Conservation (phyloP, 2,113 vertebrate species). For the Hipposideros armiger region DNA sequence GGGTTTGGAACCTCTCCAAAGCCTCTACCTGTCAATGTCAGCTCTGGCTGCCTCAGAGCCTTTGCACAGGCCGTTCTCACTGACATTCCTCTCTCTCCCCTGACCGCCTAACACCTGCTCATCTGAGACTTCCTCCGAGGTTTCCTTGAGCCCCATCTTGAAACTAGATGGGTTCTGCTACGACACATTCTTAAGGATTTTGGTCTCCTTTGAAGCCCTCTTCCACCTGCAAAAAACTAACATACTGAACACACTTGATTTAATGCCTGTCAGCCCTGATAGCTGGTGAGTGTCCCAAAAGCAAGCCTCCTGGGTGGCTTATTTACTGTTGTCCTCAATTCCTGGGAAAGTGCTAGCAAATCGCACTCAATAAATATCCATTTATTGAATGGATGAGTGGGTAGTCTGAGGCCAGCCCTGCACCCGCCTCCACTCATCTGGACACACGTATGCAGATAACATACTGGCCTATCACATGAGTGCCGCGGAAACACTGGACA, state of each 20-base stretch:
- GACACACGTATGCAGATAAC: not conserved
- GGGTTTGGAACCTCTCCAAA: not conserved
- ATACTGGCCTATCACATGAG: accelerated
- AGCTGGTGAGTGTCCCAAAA: not conserved
- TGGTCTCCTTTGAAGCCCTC: not conserved
- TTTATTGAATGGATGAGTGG: not conserved
- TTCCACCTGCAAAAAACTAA: not conserved
- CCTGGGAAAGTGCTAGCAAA: not conserved
- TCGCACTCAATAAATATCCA: not conserved
- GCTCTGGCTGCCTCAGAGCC: not conserved
- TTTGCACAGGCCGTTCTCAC: accelerated
- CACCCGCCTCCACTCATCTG: no score
- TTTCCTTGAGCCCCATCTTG: not conserved
- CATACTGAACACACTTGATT: not conserved
- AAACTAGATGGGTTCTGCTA: not conserved
- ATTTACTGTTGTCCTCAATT: not conserved
- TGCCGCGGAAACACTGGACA: no score
- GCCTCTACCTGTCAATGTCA: not conserved
- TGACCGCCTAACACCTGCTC: not conserved
- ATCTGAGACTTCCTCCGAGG: not conserved
- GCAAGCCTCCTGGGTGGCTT: not conserved
- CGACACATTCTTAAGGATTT: not conserved
- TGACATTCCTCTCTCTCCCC: not conserved
- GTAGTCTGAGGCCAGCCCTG: not conserved
- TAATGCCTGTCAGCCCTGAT: not conserved